phyloP scores from a whole-genome alignment of 2,888 invertebrate species.

The Mylabris sibirica region DNA sequence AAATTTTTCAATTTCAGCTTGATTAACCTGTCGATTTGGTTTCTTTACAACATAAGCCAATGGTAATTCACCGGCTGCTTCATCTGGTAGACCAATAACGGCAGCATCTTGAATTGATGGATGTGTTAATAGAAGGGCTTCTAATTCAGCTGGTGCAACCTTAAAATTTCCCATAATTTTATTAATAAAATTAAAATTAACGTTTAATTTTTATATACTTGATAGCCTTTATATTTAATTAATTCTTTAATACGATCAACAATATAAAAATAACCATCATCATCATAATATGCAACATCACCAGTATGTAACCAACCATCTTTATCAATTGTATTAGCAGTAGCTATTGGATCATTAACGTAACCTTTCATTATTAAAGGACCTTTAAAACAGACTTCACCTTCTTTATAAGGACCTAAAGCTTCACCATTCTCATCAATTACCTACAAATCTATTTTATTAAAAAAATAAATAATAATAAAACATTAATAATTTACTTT shows the following conservation, averaged over 20 bases:
- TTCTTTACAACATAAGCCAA: constrained; percentile 78
- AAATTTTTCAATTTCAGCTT: constrained; percentile 58
- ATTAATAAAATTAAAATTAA: too few relatives aligned
- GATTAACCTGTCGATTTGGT: constrained; percentile 63
- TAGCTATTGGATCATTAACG: constrained; percentile 74
- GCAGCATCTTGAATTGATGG: constrained; percentile 78
- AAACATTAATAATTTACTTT: constrained; percentile 60
- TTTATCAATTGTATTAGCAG: constrained; percentile 71
- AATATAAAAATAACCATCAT: constrained; percentile 80
- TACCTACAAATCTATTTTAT: constrained; percentile 50
- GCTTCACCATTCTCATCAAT: constrained; percentile 70
- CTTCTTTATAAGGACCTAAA: constrained; percentile 72
- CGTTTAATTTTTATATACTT: constrained; percentile 65
- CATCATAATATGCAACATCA: constrained; percentile 85
- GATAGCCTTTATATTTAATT: constrained; percentile 90
- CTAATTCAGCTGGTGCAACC: constrained; percentile 84
- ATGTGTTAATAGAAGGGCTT: constrained; percentile 78
- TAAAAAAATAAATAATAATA: constrained; percentile 13
- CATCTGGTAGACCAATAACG: constrained; percentile 81
- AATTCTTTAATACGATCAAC: constrained; percentile 90
- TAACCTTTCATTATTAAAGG: constrained; percentile 79
- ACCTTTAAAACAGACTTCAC: constrained; percentile 87
- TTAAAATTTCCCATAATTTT: too few relatives aligned
- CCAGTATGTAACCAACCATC: constrained; percentile 85
- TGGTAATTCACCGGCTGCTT: constrained; percentile 78